Evolutionary conservation across 2,888 invertebrate species (phyloP).

Genomic region (Oxystoma pomonae): DNA sequence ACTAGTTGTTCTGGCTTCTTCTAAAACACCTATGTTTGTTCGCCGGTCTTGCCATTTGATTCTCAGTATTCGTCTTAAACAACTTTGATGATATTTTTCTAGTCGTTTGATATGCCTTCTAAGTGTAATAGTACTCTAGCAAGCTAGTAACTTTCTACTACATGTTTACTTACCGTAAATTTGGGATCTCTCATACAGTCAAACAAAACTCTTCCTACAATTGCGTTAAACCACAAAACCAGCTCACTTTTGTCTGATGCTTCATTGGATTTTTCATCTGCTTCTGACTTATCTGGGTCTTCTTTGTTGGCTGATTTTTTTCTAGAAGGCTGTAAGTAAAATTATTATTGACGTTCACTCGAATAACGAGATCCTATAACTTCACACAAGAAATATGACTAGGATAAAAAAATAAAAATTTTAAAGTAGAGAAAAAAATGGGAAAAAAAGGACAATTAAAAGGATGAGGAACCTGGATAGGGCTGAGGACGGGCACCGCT

Average conservation of each 20-base stretch:
- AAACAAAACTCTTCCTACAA: slow-evolving; percentile 73
- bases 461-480: slow-evolving; percentile 13
- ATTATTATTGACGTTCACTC: no score
- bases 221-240: slow-evolving; percentile 71
- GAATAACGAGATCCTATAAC: no score
- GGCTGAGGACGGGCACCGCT: not conserved
- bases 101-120: no score
- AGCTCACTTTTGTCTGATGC: slow-evolving; percentile 38
- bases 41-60: no score
- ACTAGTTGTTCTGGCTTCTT: no score
- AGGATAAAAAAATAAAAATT: no score
- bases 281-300: slow-evolving; percentile 15
- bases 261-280: slow-evolving; percentile 15
- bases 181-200: slow-evolving; percentile 74
- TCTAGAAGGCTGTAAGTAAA: slow-evolving; percentile 23
- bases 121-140: not conserved
- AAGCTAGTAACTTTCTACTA: not conserved
- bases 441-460: not conserved
- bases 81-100: no score
- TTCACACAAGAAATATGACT: no score
- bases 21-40: no score
- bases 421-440: not conserved
- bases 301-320: slow-evolving; percentile 18
- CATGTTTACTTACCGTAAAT: slow-evolving; percentile 58
- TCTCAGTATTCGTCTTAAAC: no score